These are phyloP conservation scores for Saturnia japonica DNA, from an alignment of 2,888 invertebrate species.

Conservation along the genomic window DNA sequence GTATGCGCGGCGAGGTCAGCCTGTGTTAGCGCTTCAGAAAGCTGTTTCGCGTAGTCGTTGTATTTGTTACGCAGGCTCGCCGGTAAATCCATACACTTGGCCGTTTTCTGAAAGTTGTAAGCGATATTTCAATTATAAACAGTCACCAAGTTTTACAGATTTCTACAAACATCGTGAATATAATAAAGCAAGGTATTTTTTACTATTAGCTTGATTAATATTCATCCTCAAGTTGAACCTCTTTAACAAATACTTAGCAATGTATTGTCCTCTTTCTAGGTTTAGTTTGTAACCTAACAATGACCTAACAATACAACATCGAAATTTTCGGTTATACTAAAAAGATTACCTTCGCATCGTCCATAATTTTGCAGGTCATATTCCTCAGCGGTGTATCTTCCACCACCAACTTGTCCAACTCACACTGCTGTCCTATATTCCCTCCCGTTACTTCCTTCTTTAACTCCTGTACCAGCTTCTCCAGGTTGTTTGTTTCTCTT, in stretches of 20 bases:
- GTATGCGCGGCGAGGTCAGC: constrained; percentile 55
- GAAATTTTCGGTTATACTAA: not conserved
- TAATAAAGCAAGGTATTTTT: no score
- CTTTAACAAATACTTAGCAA: no score
- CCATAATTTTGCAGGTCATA: constrained; percentile 55
- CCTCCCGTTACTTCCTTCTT: constrained; percentile 41
- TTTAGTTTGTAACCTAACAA: no score
- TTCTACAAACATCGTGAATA: no score
- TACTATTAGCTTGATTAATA: no score
- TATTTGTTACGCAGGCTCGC: constrained; percentile 43
- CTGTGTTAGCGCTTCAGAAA: constrained; percentile 45
- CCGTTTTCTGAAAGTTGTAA: constrained; percentile 36
- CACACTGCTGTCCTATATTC: constrained; percentile 44
- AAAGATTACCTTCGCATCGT: constrained; percentile 53
- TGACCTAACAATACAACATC: no score
- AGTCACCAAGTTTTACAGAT: not conserved
- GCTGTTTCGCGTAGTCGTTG: constrained; percentile 40
- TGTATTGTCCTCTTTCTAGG: no score
- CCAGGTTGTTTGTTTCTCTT: constrained; percentile 29
- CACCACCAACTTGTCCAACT: constrained; percentile 42
- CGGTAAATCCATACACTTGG: constrained; percentile 36
- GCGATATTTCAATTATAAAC: not conserved
- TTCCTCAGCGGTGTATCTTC: constrained; percentile 59
- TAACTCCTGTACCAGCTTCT: constrained; percentile 40
- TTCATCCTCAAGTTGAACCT: no score